These are phyloP conservation scores for Gonioctena quinquepunctata DNA, from an alignment of 1,140 invertebrate genomes.

Conservation along the genomic window DNA sequence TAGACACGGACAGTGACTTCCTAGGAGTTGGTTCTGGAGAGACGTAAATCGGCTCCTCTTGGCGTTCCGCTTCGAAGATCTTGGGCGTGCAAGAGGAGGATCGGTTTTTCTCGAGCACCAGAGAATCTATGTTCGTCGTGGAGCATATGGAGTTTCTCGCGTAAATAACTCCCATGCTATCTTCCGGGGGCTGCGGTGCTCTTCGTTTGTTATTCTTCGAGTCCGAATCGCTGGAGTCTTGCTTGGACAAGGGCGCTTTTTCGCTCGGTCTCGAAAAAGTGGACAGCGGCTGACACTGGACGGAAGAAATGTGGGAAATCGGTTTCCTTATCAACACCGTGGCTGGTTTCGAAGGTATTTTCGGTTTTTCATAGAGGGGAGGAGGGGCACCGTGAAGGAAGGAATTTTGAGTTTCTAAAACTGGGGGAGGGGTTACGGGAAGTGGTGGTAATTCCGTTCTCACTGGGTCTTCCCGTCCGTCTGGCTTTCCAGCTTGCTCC, in stretches of 20 bases:
- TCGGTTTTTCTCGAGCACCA: conserved; percentile 71
- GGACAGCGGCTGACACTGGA: conserved; percentile 39
- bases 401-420: conserved; percentile 62
- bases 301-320: neutral
- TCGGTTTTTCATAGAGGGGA: conserved; percentile 65
- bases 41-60: conserved; percentile 48
- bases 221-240: conserved; percentile 57
- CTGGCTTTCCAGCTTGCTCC: conserved; percentile 78
- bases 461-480: conserved; percentile 78
- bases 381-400: conserved; percentile 66
- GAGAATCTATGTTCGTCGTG: conserved; percentile 64
- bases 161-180: conserved; percentile 42
- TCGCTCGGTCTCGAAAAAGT: conserved; percentile 35
- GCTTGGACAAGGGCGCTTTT: conserved; percentile 58
- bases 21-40: conserved; percentile 67
- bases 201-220: conserved; percentile 55
- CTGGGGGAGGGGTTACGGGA: conserved; percentile 66
- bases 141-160: conserved; percentile 20
- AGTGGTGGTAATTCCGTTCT: conserved; percentile 67
- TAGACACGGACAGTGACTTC: conserved; percentile 71
- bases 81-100: conserved; percentile 70
- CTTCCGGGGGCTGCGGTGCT: conserved; percentile 69
- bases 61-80: conserved; percentile 37
- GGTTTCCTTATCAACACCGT: conserved; percentile 42
- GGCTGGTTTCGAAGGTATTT: conserved; percentile 65